phyloP scores from a whole-genome alignment of 2,888 invertebrate genomes.

The Thera britannica region DNA sequence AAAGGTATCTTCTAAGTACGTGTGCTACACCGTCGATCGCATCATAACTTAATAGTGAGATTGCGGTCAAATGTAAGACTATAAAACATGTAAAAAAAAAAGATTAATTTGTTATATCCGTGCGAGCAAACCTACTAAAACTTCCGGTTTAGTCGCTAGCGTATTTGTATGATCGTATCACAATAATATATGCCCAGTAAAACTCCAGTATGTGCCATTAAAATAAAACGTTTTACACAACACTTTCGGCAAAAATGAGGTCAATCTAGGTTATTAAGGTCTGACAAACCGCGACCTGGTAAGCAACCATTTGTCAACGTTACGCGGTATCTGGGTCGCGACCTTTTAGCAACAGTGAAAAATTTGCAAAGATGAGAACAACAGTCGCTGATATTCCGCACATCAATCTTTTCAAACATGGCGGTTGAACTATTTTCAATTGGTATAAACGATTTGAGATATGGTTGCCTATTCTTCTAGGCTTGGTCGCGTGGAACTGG shows the following conservation, averaged over 20 bases:
- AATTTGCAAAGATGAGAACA: constrained; percentile 26
- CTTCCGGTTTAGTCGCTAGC: no score
- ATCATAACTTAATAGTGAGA: no score
- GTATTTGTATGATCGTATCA: no score
- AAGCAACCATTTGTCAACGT: constrained; percentile 36
- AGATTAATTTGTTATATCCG: no score
- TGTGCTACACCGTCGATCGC: no score
- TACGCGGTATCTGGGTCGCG: constrained; percentile 37
- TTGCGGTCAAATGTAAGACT: no score
- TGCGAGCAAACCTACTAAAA: no score
- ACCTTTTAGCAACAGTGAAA: constrained; percentile 33
- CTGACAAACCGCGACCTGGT: constrained; percentile 29
- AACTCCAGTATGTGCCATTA: not conserved
- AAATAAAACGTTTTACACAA: constrained; percentile 10
- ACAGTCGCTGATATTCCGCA: not conserved
- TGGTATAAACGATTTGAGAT: no score
- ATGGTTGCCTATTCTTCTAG: no score
- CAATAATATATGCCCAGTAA: not conserved
- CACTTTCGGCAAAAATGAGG: constrained; percentile 22
- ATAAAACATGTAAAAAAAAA: no score
- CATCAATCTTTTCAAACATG: not conserved
- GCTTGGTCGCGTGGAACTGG: no score
- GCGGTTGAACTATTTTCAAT: not conserved
- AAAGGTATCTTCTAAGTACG: no score
- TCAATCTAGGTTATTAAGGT: constrained; percentile 31